These are phyloP conservation scores for Harpalus rufipes DNA, from an alignment of 2,888 invertebrate genomes.

Conservation along the genomic window DNA sequence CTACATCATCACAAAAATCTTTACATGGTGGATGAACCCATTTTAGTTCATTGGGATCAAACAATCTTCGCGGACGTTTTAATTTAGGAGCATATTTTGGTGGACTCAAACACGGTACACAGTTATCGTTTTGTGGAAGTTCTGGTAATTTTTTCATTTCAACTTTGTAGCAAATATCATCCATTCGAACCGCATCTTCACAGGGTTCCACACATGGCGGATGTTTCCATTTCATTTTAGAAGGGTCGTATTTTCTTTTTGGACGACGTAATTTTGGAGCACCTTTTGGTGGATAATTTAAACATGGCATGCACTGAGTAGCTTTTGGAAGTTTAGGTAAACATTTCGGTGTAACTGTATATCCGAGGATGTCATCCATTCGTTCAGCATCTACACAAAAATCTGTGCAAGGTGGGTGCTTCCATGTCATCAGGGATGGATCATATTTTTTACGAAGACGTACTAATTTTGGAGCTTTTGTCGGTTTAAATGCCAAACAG, in stretches of 20 bases:
- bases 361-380: conserved; percentile 63
- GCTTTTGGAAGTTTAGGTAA: conserved; percentile 49
- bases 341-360: conserved; percentile 60
- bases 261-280: conserved; percentile 62
- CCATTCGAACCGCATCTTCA: conserved; percentile 37
- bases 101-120: conserved; percentile 62
- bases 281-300: conserved; percentile 25
- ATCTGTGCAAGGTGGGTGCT: conserved; percentile 8
- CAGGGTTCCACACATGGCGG: background rate
- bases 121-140: conserved; percentile 62
- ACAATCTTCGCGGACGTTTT: conserved; percentile 47
- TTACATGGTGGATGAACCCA: conserved; percentile 9
- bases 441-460: conserved; percentile 35
- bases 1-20: conserved; percentile 37
- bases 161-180: conserved; percentile 56
- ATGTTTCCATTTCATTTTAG: conserved; percentile 12
- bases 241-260: conserved; percentile 58
- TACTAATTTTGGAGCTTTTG: conserved; percentile 59
- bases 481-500: conserved; percentile 12
- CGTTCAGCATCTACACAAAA: conserved; percentile 43
- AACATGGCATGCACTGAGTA: conserved; percentile 8
- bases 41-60: conserved; percentile 16
- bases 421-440: conserved; percentile 22
- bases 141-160: conserved; percentile 66
- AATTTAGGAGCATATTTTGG: conserved; percentile 60